Base-by-base conservation (phyloP, 2,797 vertebrate species). In the Chloroceryle amazona region DNA sequence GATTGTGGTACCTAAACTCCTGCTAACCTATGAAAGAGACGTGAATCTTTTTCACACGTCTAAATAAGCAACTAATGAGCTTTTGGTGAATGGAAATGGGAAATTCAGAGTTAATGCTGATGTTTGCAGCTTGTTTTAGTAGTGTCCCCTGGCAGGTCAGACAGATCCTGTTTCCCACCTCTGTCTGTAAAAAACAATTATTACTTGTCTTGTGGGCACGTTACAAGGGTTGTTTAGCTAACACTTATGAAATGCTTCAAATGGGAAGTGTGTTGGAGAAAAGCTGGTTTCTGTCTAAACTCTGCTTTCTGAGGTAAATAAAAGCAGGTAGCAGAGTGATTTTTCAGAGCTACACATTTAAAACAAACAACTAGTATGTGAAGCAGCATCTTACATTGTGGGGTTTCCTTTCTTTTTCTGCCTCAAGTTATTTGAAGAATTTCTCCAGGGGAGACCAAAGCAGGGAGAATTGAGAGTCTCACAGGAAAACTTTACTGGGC, bases 11-110 rank as follows among this genome's bases (percentile, higher is more conserved):
- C 22, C 31, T 39, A 6, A 54, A 35, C 31, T 78, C 29, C 81
- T 41, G 42, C 22, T 71, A 41, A 33, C 4, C 8, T 35, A 31
- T 1, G 0, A 37, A 9, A 44, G 62, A 70, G 23, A 28, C 0
- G 1, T 1, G 8, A 47, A 37, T 57, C 11, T 21, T 22, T 79
- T 61, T 16, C 46, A 11, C 9, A 11, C 31, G 13, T 28, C 35
- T 71, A 26, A 84, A 49, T 39, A 71, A 68, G 1, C 16, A 79
- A n/a, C 18, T n/a, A 7, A 19, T 20, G 41, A 31, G 22, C 7
- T 76, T 2, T 4, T 29, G 61, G 26, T 20, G 29, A 47, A 37
- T 3, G 21, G 41, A 82, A 63, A 35, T 44, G 49, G 44, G 58
- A 65, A 71, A 67, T 37, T 20, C 5, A 7, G 37, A 61, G 28